Percentiles rank a stretch among this genome's conserved stretches.
Conservation (phyloP, 2,888 invertebrate species). For the Sturmia bella region DNA sequence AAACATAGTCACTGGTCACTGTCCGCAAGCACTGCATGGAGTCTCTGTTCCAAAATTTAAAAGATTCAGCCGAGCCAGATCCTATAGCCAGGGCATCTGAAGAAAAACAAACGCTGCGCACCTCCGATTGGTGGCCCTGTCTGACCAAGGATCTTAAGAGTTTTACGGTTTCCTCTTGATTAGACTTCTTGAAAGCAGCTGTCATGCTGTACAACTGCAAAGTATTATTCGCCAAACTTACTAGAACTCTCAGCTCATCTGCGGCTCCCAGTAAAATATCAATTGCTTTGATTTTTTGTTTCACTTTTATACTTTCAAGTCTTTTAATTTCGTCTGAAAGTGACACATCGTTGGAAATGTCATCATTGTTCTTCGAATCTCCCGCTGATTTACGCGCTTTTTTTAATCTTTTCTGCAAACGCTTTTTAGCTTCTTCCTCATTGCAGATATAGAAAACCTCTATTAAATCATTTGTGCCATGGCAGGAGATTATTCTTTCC, state of each 20-base stretch:
- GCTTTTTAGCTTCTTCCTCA: constrained; percentile 87
- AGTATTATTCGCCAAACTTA: constrained; percentile 88
- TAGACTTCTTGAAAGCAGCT: constrained; percentile 80
- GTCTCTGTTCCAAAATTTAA: constrained; percentile 95
- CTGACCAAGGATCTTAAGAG: constrained; percentile 86
- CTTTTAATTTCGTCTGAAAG: constrained; percentile 89
- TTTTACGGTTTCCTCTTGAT: constrained; percentile 79
- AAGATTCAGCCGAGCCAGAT: constrained; percentile 92
- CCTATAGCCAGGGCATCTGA: constrained; percentile 94
- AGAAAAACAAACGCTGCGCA: constrained; percentile 93
- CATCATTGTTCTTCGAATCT: constrained; percentile 74
- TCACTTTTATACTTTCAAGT: constrained; percentile 85
- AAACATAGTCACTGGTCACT: constrained; percentile 86
- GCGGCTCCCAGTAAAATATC: constrained; percentile 87
- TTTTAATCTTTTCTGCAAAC: constrained; percentile 89
- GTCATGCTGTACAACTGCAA: constrained; percentile 86
- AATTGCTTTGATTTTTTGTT: constrained; percentile 87
- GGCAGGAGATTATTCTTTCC: constrained; percentile 89
- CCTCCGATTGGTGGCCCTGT: constrained; percentile 95
- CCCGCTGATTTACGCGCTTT: constrained; percentile 84
- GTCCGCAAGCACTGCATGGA: constrained; percentile 88
- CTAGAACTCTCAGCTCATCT: constrained; percentile 87
- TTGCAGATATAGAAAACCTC: constrained; percentile 92
- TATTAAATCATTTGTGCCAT: constrained; percentile 90
- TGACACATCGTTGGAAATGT: constrained; percentile 81